Base-by-base conservation (phyloP, 1,140 invertebrate species). In the Procambarus virginalis region DNA sequence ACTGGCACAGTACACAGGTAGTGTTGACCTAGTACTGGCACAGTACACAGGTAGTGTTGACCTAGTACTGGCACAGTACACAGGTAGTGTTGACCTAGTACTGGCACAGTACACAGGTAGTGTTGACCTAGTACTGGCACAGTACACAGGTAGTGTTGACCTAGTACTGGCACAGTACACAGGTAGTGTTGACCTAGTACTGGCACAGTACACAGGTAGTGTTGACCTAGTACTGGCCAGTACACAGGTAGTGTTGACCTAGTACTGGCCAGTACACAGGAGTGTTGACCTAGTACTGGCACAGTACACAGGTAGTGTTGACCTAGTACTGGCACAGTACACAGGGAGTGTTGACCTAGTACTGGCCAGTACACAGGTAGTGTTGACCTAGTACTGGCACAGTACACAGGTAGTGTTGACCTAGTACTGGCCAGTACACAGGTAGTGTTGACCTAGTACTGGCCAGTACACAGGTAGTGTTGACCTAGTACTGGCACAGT, bases 321-420 rank as follows among this genome's bases (percentile, higher is more conserved):
- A 49, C 17, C 68, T 84, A 84, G 85, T 68, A 80, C 46, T 80
- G 85, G 22, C 55, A 34, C 34, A 1, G 34, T 34, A 34, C 34
- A 34, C 34, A 34, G 34, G 34, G 34, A 34, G 34, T 34, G 34
- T 34, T 34, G 34, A 34, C 34, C 34, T 34, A 34, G 34, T 34
- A 34, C 34, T 34, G 34, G 34, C 34, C 34, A 1, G 34, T 34
- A 34, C 34, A 34, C 34, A 34, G 34, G 34, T 0, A 34, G 34
- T 34, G 34, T 34, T 34, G 34, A 34, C 34, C 34, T 34, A 34
- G 34, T 34, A 34, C 34, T 34, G 34, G 34, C 34, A n/a, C 34
- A 1, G 34, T 34, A 34, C 34, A 34, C 34, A 34, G 34, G 34
- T 0, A 34, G 34, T 34, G 34, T 34, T 34, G 34, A 34, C 34